Evolutionary conservation across 2,113 vertebrate species (phyloP), one percentile per base, ranked within the genome.

Genomic region (Chlorodrepanis virens): DNA sequence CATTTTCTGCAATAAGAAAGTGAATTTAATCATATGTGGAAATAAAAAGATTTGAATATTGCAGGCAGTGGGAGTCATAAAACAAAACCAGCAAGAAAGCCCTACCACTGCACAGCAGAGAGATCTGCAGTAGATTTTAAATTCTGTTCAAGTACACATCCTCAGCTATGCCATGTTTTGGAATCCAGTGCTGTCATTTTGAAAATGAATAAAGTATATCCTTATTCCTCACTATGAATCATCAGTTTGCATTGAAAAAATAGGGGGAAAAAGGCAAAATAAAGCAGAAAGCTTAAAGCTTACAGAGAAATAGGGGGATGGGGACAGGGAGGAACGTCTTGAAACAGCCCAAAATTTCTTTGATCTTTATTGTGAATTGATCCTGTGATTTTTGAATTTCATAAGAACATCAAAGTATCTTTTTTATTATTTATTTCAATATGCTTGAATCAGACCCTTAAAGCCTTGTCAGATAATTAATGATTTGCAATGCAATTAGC

Each of bases 321-420:
- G 39, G 33, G 20, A 83, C 2, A 8, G 25, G 25, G 42, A 53
- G 9, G 7, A 75, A 19, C 6, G 25, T 89, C 28, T 59, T 83
- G 40, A 82, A 82, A 29, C 20, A 81, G 52, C n/a, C 67, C n/a
- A 54, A 80, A 76, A 42, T 80, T 79, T 72, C 57, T 87, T 91
- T 96, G 53, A 80, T 95, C 57, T 90, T 77, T 52, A 63, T 14
- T 69, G 54, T 85, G 78, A 93, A 85, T 74, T 74, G 85, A 90
- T 90, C 19, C 68, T 67, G 39, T 76, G 54, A 90, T 80, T 94
- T 90, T 71, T 93, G n/a, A 82, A 76, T 76, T 8, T 1, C 29
- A 4, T 69, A 69, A 47, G 24, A 93, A 85, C 50, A 76, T 81
- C 53, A 84, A 92, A 87, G n/a, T 33, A 59, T 57, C 29, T 54